Evolutionary conservation across 1,140 invertebrate species (phyloP).

Genomic region (Drosophila ercepeae): DNA sequence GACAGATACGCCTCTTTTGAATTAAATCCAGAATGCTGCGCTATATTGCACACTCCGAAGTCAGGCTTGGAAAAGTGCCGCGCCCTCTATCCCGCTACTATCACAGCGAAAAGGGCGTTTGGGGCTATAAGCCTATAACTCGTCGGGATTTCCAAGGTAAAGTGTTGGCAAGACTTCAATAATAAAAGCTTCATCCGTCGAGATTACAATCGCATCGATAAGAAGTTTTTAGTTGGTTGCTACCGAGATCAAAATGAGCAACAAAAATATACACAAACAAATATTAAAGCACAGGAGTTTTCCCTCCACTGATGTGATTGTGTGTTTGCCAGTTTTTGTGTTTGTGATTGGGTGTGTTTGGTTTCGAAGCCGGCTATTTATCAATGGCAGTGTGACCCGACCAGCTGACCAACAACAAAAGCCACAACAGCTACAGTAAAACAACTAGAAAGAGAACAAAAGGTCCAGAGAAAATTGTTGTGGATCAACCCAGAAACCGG

Average conservation of each 20-base stretch:
- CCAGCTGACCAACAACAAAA: conserved; percentile 47
- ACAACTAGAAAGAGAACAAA: conserved; percentile 17
- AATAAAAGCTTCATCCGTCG: conserved; percentile 49
- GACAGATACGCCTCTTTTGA: conserved; percentile 13
- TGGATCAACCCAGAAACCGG: conserved; percentile 37
- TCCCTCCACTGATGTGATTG: conserved; percentile 1
- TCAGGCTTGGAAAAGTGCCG: conserved; percentile 30
- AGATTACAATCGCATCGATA: conserved; percentile 64
- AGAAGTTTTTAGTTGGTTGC: conserved; percentile 7
- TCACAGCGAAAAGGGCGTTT: conserved; percentile 86
- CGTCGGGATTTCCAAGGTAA: conserved; percentile 84
- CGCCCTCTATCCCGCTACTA: conserved; percentile 81
- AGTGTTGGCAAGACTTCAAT: conserved; percentile 52
- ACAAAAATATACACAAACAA: conserved; percentile 28
- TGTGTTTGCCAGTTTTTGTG: background rate
- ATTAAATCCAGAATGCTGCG: conserved; percentile 67
- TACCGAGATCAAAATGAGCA: conserved; percentile 28
- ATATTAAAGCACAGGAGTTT: conserved; percentile 9
- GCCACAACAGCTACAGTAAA: conserved; percentile 19
- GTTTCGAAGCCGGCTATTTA: conserved; percentile 29
- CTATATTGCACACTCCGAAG: conserved; percentile 38
- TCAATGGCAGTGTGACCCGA: conserved; percentile 43
- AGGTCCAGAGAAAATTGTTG: conserved; percentile 49
- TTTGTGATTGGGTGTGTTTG: background rate
- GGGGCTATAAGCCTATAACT: conserved; percentile 85